Evolutionary conservation across 2,113 vertebrate genomes (phyloP).

Genomic region (Calyptomena viridis): DNA sequence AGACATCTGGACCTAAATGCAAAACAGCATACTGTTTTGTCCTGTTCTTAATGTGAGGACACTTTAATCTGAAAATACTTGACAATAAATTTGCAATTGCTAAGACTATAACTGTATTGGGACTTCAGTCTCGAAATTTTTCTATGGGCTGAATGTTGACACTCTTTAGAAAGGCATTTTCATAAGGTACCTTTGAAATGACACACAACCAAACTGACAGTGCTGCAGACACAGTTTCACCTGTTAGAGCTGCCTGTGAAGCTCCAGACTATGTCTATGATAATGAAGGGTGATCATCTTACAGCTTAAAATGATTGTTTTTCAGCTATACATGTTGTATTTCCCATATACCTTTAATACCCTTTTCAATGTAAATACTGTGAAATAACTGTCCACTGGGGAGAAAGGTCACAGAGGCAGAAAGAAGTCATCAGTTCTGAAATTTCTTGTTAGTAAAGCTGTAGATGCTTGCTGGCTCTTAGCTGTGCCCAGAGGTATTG

Average conservation of each 20-base stretch:
- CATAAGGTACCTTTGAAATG: background rate
- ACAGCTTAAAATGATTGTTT: background rate
- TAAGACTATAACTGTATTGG: background rate
- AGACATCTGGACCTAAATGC: background rate
- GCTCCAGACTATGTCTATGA: background rate
- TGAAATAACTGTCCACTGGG: background rate
- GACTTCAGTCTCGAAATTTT: background rate
- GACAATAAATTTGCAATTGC: background rate
- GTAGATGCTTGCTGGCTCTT: background rate
- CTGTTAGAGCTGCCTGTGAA: background rate
- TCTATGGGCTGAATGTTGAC: background rate
- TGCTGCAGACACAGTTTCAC: background rate
- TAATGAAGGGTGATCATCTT: background rate
- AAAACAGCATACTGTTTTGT: background rate
- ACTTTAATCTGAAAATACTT: background rate
- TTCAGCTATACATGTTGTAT: background rate
- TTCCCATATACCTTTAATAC: background rate
- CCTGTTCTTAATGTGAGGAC: background rate
- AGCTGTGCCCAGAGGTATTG: background rate
- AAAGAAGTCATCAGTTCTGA: background rate
- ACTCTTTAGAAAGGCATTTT: background rate
- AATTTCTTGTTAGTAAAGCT: background rate
- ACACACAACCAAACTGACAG: background rate
- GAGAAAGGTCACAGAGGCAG: background rate
- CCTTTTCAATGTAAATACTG: background rate